phyloP scores from a whole-genome alignment of 1,140 invertebrate species.

The Hetaerina americana region DNA sequence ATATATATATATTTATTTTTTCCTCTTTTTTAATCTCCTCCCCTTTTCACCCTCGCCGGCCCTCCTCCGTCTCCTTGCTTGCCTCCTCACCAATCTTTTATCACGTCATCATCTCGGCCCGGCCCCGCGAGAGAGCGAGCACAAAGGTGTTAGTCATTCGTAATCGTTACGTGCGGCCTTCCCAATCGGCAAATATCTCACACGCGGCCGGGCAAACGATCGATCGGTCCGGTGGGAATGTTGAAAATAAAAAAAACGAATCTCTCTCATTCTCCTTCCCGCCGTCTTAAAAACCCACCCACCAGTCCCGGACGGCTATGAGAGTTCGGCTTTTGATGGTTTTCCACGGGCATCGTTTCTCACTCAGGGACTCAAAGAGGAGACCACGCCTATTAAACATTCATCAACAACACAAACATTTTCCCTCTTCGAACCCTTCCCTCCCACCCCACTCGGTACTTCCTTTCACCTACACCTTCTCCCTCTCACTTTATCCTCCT shows the following conservation, averaged over 20 bases:
- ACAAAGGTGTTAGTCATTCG: not conserved
- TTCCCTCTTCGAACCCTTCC: not conserved
- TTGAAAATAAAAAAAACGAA: not conserved
- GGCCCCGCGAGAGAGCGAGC: not conserved
- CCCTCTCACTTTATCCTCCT: no score
- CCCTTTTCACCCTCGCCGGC: no score
- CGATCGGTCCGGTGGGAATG: no score
- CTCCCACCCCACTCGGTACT: not conserved
- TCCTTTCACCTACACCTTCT: no score
- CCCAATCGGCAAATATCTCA: not conserved
- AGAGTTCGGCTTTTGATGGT: not conserved
- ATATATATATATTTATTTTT: no score
- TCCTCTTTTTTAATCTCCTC: no score
- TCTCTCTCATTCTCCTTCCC: no score
- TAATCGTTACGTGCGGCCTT: not conserved
- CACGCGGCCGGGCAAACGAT: not conserved
- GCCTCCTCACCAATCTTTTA: not conserved
- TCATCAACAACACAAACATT: not conserved
- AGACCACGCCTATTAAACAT: not conserved
- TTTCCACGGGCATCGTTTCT: not conserved
- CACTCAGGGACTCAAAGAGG: not conserved
- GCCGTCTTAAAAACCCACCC: no score
- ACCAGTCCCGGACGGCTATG: not conserved
- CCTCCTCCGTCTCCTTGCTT: no score
- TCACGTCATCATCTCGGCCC: not conserved